Evolutionary conservation across 2,888 invertebrate genomes (phyloP).

Genomic region (Calliphora vomitoria): DNA sequence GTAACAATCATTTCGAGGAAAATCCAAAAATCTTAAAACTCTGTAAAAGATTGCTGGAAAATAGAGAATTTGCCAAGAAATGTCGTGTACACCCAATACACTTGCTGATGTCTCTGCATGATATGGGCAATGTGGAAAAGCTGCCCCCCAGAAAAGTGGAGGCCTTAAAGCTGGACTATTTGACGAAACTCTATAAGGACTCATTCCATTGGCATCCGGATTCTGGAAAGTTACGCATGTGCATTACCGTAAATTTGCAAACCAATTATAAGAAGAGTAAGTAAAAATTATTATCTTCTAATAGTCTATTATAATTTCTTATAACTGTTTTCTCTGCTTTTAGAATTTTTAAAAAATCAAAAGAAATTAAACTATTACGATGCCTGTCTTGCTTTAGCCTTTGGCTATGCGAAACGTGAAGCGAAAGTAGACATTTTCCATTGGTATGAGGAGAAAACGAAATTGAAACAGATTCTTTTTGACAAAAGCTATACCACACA

Average conservation of each 20-base stretch:
- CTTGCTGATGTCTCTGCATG: constrained; percentile 77
- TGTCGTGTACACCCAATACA: constrained; percentile 79
- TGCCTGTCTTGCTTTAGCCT: constrained; percentile 80
- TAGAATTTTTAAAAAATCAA: constrained; percentile 77
- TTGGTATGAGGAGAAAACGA: constrained; percentile 77
- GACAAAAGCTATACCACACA: constrained; percentile 4
- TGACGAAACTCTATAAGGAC: constrained; percentile 76
- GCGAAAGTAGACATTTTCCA: constrained; percentile 77
- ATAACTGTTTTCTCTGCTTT: constrained; percentile 11
- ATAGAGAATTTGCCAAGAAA: constrained; percentile 74
- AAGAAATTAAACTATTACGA: constrained; percentile 79
- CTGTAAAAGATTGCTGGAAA: constrained; percentile 74
- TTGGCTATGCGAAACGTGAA: constrained; percentile 81
- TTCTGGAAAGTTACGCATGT: constrained; percentile 76
- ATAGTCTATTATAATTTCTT: neutral
- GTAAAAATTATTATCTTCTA: constrained; percentile 29
- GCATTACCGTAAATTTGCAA: constrained; percentile 82
- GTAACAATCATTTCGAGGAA: constrained; percentile 74
- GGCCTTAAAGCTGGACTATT: constrained; percentile 68
- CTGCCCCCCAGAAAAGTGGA: constrained; percentile 57
- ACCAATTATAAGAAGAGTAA: constrained; percentile 80
- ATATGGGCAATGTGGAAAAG: constrained; percentile 44
- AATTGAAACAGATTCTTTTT: constrained; percentile 68
- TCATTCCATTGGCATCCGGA: constrained; percentile 77
- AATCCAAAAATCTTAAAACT: constrained; percentile 73